Percentiles rank a stretch among this genome's conserved stretches.
These are phyloP conservation scores for Bombus soroeensis DNA, from an alignment of 1,140 invertebrate genomes.

Conservation along the genomic window DNA sequence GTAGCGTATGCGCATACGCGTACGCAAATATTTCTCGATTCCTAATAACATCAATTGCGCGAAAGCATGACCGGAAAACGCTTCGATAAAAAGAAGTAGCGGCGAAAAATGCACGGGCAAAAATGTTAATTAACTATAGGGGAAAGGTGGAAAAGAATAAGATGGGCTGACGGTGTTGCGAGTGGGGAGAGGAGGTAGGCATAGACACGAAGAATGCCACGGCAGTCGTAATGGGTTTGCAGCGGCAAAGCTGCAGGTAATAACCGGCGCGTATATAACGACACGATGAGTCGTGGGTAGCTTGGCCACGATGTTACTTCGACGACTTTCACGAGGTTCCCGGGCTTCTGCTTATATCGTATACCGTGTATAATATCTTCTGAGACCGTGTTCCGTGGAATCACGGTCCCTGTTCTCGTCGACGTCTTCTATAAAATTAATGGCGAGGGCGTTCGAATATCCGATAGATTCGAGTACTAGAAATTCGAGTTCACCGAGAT, in stretches of 20 bases:
- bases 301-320: constrained; percentile 52
- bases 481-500: not conserved
- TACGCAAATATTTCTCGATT: not conserved
- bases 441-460: not conserved
- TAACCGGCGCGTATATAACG: constrained; percentile 69
- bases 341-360: constrained; percentile 48
- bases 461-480: not conserved
- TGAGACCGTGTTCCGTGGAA: constrained; percentile 7
- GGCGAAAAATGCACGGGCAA: constrained; percentile 13
- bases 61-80: not conserved
- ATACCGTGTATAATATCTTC: constrained; percentile 27
- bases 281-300: constrained; percentile 69
- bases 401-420: constrained; percentile 6
- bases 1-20: not conserved
- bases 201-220: constrained; percentile 61
- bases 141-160: constrained; percentile 52
- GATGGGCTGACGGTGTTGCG: not conserved
- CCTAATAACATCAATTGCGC: not conserved
- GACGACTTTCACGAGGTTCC: constrained; percentile 65
- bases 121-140: constrained; percentile 52
- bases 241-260: constrained; percentile 63
- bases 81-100: not conserved
- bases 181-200: not conserved
- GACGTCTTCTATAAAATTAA: not conserved
- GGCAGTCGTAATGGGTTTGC: constrained; percentile 69